Conservation (phyloP, 2,888 invertebrate genomes). For the Eueremaeus valkanovi region DNA sequence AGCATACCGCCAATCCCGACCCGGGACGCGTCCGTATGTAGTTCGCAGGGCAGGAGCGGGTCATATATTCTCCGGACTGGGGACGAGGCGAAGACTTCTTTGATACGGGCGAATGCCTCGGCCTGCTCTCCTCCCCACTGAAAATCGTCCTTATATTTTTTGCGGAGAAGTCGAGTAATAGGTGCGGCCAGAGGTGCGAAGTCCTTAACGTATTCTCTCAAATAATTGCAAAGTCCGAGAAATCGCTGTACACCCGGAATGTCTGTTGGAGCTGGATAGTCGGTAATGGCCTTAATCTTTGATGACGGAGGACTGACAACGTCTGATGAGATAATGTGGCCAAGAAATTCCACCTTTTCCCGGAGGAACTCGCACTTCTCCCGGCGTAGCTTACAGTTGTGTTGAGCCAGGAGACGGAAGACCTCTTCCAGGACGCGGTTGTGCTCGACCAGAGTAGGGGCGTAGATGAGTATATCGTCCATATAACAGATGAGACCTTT, state of each 20-base stretch:
- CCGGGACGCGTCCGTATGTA: slow-evolving; percentile 24
- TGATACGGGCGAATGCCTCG: not conserved
- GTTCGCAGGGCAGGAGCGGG: not conserved
- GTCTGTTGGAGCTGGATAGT: not conserved
- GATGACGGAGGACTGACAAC: not conserved
- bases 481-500: slow-evolving; percentile 44
- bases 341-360: not conserved
- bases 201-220: not conserved
- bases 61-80: slow-evolving; percentile 5
- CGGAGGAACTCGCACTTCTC: not conserved
- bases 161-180: not conserved
- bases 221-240: slow-evolving; percentile 10
- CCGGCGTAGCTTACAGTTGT: not conserved
- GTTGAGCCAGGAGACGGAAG: slow-evolving; percentile 41
- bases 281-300: not conserved
- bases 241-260: not conserved
- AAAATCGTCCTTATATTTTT: not conserved
- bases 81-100: not conserved
- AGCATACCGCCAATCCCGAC: slow-evolving; percentile 22
- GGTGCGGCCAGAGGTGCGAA: not conserved
- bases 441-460: not conserved
- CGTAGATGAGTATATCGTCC: slow-evolving; percentile 47
- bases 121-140: not conserved
- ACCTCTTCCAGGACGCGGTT: slow-evolving; percentile 44
- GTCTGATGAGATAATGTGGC: not conserved